Evolutionary conservation across 2,888 invertebrate species (phyloP).

Genomic region (Ornithoptera priamus): DNA sequence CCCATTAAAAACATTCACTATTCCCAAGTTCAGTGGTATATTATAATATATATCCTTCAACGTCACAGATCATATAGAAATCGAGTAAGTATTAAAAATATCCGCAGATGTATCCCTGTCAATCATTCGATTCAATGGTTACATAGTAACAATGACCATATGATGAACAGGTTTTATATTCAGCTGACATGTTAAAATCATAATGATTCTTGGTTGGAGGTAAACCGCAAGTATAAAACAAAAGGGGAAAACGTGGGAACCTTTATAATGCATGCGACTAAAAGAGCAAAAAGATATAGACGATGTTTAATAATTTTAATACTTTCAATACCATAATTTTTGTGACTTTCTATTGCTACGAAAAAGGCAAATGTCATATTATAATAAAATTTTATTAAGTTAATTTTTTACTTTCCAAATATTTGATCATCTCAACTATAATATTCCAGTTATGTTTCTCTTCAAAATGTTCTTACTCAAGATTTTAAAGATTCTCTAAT

Average conservation of each 20-base stretch:
- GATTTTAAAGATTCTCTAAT: not conserved
- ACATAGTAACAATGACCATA: conserved; percentile 3
- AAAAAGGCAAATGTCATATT: too few relatives aligned
- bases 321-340: not conserved
- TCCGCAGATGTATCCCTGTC: not conserved
- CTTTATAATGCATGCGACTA: not conserved
- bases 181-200: conserved; percentile 7
- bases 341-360: not conserved
- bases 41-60: not conserved
- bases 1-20: too few relatives aligned
- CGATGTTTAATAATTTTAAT: too few relatives aligned
- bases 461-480: not conserved
- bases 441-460: too few relatives aligned
- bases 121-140: not conserved
- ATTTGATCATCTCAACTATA: too few relatives aligned
- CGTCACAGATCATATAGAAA: not conserved
- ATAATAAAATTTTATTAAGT: too few relatives aligned
- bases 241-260: conserved; percentile 18
- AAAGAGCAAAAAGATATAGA: too few relatives aligned
- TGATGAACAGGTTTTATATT: conserved; percentile 12
- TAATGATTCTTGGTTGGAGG: conserved; percentile 10
- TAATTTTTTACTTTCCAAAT: too few relatives aligned
- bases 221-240: conserved; percentile 21
- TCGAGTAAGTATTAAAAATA: not conserved
- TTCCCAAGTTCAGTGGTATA: not conserved